These are phyloP conservation scores for Epistrophe grossulariae DNA, from an alignment of 2,888 invertebrate genomes.

Conservation along the genomic window DNA sequence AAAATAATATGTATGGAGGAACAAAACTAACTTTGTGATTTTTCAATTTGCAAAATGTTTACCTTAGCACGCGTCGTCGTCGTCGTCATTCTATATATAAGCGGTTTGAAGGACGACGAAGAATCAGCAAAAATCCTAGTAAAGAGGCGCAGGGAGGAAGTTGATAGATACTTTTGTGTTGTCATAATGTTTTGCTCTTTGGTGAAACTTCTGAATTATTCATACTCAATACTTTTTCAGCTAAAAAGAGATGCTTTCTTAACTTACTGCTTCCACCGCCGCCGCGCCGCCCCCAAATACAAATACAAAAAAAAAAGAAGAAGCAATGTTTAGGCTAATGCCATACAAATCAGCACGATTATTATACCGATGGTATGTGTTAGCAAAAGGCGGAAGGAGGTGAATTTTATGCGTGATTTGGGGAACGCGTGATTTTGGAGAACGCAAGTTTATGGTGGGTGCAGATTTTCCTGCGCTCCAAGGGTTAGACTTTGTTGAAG, in stretches of 20 bases:
- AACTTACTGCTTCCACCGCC: constrained; percentile 1
- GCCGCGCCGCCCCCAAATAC: background rate
- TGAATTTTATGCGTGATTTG: constrained; percentile 60
- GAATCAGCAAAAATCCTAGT: constrained; percentile 40
- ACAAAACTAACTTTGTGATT: constrained; percentile 74
- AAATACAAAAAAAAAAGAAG: background rate
- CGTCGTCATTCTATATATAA: background rate
- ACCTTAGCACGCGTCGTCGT: constrained; percentile 43
- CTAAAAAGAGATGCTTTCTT: constrained; percentile 45
- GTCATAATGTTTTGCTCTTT: constrained; percentile 70
- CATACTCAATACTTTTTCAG: constrained; percentile 72
- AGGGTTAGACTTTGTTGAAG: constrained; percentile 16
- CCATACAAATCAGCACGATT: constrained; percentile 73
- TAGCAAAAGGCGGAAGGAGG: constrained; percentile 4
- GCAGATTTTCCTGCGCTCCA: constrained; percentile 11
- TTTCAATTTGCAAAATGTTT: constrained; percentile 73
- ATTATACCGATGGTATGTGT: constrained; percentile 50
- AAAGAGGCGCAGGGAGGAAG: background rate
- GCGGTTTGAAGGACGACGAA: constrained; percentile 23
- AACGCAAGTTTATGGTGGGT: constrained; percentile 14
- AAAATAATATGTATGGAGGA: background rate
- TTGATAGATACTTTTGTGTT: constrained; percentile 39
- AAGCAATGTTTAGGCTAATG: constrained; percentile 64
- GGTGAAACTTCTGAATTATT: constrained; percentile 72
- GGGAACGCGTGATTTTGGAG: constrained; percentile 40